Evolutionary conservation across 2,888 invertebrate species (phyloP).

Genomic region (Phlogophora meticulosa): DNA sequence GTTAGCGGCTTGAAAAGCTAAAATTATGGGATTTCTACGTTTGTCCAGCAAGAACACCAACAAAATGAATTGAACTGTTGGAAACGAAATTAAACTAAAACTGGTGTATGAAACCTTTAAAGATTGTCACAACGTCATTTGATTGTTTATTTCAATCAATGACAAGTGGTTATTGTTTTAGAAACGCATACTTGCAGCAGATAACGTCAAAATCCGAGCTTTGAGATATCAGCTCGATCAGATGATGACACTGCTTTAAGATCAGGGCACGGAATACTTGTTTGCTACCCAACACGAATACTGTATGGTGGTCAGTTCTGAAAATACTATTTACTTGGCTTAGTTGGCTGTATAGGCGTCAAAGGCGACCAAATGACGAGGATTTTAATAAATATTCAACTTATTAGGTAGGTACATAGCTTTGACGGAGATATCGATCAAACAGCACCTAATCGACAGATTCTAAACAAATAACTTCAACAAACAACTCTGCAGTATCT

Average conservation of each 20-base stretch:
- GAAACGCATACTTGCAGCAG: conserved; percentile 11
- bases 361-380: background rate
- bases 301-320: conserved; percentile 2
- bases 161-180: conserved; percentile 18
- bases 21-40: conserved; percentile 1
- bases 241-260: conserved; percentile 11
- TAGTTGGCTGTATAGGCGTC: conserved; percentile 7
- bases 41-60: background rate
- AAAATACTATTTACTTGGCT: conserved; percentile 3
- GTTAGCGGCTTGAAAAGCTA: conserved; percentile 12
- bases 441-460: background rate
- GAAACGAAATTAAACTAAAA: conserved; percentile 17
- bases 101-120: conserved; percentile 19
- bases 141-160: conserved; percentile 13
- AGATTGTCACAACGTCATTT: conserved; percentile 2
- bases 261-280: conserved; percentile 9
- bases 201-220: conserved; percentile 4
- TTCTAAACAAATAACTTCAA: background rate
- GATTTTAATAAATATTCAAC: background rate
- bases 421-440: conserved; percentile 7
- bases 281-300: conserved; percentile 10
- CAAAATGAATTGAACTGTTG: conserved; percentile 10
- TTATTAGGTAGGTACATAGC: background rate
- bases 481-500: background rate
- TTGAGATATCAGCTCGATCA: conserved; percentile 7